Evolutionary conservation across 2,888 invertebrate genomes (phyloP).

Genomic region (Cephus sareptanus): DNA sequence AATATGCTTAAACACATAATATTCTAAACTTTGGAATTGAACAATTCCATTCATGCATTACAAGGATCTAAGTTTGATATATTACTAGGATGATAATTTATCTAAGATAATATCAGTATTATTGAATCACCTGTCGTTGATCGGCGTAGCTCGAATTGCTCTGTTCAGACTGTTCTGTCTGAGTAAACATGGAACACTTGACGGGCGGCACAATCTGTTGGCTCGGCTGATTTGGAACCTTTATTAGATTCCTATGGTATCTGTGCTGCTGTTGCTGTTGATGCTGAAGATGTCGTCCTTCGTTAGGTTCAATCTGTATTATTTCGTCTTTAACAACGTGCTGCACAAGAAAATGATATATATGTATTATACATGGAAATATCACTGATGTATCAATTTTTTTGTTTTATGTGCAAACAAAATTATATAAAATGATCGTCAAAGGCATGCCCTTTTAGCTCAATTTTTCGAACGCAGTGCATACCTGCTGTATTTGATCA

Average conservation of each 20-base stretch:
- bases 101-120: neutral
- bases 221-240: slow-evolving; percentile 42
- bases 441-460: slow-evolving; percentile 21
- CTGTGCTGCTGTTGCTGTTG: slow-evolving; percentile 32
- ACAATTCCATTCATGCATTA: neutral
- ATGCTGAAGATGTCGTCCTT: slow-evolving; percentile 24
- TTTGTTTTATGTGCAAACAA: neutral
- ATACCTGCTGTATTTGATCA: slow-evolving; percentile 63
- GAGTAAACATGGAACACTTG: slow-evolving; percentile 63
- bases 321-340: slow-evolving; percentile 32
- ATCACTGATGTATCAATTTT: neutral
- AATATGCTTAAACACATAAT: neutral
- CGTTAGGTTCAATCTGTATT: slow-evolving; percentile 25
- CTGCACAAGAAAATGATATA: slow-evolving; percentile 21
- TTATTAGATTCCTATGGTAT: slow-evolving; percentile 35
- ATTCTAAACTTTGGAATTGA: neutral
- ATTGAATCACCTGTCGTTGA: slow-evolving; percentile 55
- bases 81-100: neutral
- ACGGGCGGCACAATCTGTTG: slow-evolving; percentile 51
- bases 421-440: neutral
- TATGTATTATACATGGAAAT: neutral
- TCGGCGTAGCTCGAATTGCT: slow-evolving; percentile 57
- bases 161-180: slow-evolving; percentile 60
- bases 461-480: slow-evolving; percentile 33
- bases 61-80: neutral